Evolutionary conservation across 1,140 invertebrate genomes (phyloP).

Genomic region (Neuroterus valhalla): DNA sequence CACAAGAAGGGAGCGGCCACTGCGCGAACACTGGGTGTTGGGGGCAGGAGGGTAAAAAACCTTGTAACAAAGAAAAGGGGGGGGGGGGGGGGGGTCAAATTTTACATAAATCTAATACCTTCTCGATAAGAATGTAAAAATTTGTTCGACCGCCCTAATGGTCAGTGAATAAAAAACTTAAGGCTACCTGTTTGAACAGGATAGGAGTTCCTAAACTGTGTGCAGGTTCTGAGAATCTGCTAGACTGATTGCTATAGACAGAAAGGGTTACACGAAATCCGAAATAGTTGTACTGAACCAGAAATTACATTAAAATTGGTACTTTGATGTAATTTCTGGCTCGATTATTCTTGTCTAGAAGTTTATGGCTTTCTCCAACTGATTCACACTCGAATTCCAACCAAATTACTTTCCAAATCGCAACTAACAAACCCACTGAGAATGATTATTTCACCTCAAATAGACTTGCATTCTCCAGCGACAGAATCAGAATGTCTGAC

Average conservation of each 20-base stretch:
- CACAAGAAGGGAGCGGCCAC: too few relatives aligned
- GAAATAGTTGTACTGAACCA: neutral
- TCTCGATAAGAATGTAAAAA: too few relatives aligned
- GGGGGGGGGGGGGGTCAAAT: too few relatives aligned
- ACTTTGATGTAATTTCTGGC: neutral
- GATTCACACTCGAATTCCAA: constrained; percentile 9
- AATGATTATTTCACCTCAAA: neutral
- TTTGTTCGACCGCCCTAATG: too few relatives aligned
- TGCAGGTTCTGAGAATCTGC: neutral
- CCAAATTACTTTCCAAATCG: neutral
- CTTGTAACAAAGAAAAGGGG: too few relatives aligned
- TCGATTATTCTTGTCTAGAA: neutral
- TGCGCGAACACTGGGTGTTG: too few relatives aligned
- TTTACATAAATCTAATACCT: too few relatives aligned
- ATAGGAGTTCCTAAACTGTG: too few relatives aligned
- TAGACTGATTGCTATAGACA: neutral
- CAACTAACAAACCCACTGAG: neutral
- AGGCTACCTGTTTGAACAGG: too few relatives aligned
- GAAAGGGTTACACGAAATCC: neutral
- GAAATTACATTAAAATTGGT: neutral
- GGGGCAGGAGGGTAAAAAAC: too few relatives aligned
- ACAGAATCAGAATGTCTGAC: neutral
- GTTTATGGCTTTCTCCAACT: neutral
- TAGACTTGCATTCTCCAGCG: neutral
- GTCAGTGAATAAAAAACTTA: too few relatives aligned